Evolutionary conservation across 1,140 invertebrate species (phyloP).

Genomic region (Drosophila miranda): DNA sequence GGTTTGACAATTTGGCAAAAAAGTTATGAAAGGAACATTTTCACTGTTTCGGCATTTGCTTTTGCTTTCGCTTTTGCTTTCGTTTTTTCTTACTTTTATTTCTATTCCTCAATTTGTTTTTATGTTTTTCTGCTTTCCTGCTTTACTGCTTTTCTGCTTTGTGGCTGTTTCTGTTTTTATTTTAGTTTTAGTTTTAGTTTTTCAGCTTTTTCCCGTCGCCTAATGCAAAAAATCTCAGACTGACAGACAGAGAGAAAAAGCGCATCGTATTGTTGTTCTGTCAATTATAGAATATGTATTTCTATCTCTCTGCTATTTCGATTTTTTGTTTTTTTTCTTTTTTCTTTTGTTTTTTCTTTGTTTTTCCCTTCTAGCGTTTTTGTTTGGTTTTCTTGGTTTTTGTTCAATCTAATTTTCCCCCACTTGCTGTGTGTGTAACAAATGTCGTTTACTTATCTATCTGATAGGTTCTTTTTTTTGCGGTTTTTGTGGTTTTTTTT

Average conservation of each 20-base stretch:
- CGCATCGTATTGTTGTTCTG: conserved; percentile 63
- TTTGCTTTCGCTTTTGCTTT: conserved; percentile 37
- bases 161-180: conserved; percentile 20
- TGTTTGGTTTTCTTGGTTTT: conserved; percentile 5
- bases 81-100: conserved; percentile 24
- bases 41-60: conserved; percentile 58
- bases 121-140: not conserved
- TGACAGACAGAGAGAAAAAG: conserved; percentile 52
- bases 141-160: conserved; percentile 8
- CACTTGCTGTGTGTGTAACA: conserved; percentile 66
- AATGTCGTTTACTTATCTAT: conserved; percentile 74
- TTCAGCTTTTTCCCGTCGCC: conserved; percentile 38
- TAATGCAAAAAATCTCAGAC: conserved; percentile 73
- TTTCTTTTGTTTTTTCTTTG: conserved; percentile 17
- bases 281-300: conserved; percentile 69
- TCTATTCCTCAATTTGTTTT: not conserved
- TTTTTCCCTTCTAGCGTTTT: conserved; percentile 6
- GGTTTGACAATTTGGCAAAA: conserved; percentile 81
- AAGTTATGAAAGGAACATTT: conserved; percentile 80
- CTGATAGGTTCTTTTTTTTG: conserved; percentile 59
- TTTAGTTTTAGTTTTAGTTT: conserved; percentile 20
- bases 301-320: conserved; percentile 28
- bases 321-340: conserved; percentile 17
- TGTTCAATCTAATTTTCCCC: conserved; percentile 25
- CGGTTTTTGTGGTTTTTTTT: too few species aligned